Evolutionary conservation across 2,888 invertebrate genomes (phyloP).

Genomic region (Rhagophthalmus giganteus): DNA sequence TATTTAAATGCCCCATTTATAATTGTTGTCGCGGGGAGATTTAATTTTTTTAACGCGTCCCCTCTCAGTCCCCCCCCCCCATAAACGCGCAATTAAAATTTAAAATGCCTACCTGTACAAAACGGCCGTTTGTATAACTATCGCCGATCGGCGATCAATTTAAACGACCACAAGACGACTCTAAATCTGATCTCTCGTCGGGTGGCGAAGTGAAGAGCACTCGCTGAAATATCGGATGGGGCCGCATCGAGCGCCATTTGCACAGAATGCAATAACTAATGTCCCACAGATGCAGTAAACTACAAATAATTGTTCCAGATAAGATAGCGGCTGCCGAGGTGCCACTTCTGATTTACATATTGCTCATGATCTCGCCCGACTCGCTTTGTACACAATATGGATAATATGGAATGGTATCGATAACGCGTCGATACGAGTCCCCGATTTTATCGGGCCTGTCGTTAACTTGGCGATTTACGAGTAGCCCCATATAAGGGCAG

Average conservation of each 20-base stretch:
- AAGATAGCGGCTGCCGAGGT: conserved; percentile 50
- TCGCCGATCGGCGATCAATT: too few species aligned
- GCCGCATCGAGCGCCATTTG: conserved; percentile 48
- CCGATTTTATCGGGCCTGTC: conserved; percentile 37
- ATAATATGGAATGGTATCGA: conserved; percentile 41
- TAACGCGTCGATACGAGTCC: conserved; percentile 31
- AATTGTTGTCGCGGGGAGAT: too few species aligned
- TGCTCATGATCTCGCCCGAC: conserved; percentile 45
- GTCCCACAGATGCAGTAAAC: conserved; percentile 48
- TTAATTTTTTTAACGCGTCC: too few species aligned
- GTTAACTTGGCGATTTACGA: conserved; percentile 38
- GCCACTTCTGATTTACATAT: conserved; percentile 52
- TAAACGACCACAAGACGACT: too few species aligned
- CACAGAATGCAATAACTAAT: conserved; percentile 52
- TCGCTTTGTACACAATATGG: conserved; percentile 45
- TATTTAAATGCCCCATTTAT: conserved; percentile 23
- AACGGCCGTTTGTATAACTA: too few species aligned
- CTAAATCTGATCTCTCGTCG: conserved; percentile 48
- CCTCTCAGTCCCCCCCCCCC: too few species aligned
- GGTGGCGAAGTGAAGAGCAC: conserved; percentile 44
- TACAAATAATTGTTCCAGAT: conserved; percentile 54
- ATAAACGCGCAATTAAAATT: too few species aligned
- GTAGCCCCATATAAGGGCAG: conserved; percentile 10
- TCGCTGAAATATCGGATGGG: conserved; percentile 42
- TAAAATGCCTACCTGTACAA: too few species aligned